A percentile compares a stretch with the other conserved stretches of the same genome.
Conservation (phyloP, 2,113 vertebrate species). For the Seriola dumerili region DNA sequence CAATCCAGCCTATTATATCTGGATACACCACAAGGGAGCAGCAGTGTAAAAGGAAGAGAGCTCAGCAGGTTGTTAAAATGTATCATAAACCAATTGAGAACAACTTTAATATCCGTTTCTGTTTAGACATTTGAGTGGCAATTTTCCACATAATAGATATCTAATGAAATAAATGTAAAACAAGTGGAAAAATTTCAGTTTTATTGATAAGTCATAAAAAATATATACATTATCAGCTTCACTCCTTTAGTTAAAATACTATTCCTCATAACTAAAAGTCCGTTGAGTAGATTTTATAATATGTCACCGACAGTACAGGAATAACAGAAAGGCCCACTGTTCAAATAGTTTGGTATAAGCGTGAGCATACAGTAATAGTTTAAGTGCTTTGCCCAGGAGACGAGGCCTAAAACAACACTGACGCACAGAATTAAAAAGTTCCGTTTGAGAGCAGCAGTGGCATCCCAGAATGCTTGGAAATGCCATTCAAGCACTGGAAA, state of each 20-base stretch:
- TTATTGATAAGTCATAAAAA: not conserved
- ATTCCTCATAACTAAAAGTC: not conserved
- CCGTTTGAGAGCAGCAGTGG: slow-evolving; percentile 77
- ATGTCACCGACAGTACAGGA: slow-evolving; percentile 8
- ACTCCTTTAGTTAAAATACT: not conserved
- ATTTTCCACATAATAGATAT: not conserved
- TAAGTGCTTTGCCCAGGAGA: slow-evolving; percentile 74
- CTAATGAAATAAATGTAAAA: not conserved
- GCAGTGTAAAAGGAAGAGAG: slow-evolving; percentile 86
- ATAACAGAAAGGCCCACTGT: slow-evolving; percentile 6
- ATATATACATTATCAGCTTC: not conserved
- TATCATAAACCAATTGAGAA: not conserved
- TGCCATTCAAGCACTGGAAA: slow-evolving; percentile 83
- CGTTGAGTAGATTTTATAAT: not conserved
- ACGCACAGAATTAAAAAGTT: slow-evolving; percentile 83
- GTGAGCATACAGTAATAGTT: slow-evolving; percentile 65
- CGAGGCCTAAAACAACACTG: slow-evolving; percentile 80
- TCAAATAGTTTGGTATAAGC: slow-evolving; percentile 30
- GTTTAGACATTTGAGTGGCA: not conserved
- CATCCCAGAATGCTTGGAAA: slow-evolving; percentile 81
- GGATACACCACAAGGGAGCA: slow-evolving; percentile 89
- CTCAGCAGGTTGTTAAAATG: slow-evolving; percentile 13
- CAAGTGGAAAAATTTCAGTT: not conserved
- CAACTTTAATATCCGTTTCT: slow-evolving; percentile 9
- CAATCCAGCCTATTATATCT: slow-evolving; percentile 52